phyloP scores from a whole-genome alignment of 2,113 vertebrate genomes.

The Brachypteracias leptosomus region DNA sequence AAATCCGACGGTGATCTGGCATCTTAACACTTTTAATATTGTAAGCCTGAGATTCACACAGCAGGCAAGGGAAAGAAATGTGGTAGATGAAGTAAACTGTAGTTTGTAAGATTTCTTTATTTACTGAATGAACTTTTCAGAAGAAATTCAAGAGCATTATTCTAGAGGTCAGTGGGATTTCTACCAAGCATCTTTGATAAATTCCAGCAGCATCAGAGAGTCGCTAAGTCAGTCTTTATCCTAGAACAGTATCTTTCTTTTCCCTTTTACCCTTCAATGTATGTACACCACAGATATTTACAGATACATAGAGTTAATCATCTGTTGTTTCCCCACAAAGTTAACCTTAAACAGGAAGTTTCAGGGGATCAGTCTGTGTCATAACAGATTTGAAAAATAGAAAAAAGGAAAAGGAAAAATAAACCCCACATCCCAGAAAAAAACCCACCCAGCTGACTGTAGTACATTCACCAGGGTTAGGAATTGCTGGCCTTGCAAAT shows the following conservation, averaged over 20 bases:
- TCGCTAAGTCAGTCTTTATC: not conserved
- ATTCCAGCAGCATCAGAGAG: not conserved
- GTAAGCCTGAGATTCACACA: not conserved
- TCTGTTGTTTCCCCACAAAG: not conserved
- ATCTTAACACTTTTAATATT: not conserved
- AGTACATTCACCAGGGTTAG: not conserved
- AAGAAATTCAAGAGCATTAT: not conserved
- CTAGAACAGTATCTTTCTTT: not conserved
- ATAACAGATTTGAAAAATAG: not conserved
- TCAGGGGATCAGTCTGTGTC: not conserved
- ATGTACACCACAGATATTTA: not conserved
- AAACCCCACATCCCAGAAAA: not conserved
- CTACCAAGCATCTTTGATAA: not conserved
- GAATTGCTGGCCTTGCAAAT: not conserved
- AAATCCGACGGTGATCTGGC: constrained; percentile 4
- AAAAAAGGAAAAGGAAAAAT: not conserved
- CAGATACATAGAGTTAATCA: not conserved
- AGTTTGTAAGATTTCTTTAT: not conserved
- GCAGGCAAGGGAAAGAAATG: not conserved
- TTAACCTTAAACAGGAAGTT: not conserved
- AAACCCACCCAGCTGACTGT: not conserved
- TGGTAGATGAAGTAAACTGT: not conserved
- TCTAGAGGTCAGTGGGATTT: not conserved
- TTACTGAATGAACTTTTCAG: not conserved
- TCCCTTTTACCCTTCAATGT: not conserved